A percentile compares a stretch with the other conserved stretches of the same genome.
phyloP scores from a whole-genome alignment of 2,888 invertebrate genomes.

The Invenusta paracnida region DNA sequence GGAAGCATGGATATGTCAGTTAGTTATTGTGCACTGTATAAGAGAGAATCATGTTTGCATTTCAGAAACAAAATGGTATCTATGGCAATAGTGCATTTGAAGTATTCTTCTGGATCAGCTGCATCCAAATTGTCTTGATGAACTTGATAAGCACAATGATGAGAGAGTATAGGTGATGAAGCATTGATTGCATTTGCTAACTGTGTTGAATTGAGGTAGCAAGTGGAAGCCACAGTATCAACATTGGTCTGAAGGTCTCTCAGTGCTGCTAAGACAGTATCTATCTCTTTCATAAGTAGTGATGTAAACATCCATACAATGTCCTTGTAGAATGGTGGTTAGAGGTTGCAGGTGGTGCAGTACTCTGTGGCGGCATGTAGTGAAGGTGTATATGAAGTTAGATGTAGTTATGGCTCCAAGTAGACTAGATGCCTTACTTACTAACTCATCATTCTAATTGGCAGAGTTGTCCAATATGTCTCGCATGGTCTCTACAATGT shows the following conservation, averaged over 20 bases:
- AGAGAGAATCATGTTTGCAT: not conserved
- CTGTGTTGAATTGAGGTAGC: not conserved
- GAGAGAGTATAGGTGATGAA: not conserved
- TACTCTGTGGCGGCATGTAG: not conserved
- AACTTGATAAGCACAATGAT: no score
- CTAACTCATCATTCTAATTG: not conserved
- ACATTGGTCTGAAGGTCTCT: not conserved
- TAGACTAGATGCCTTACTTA: not conserved
- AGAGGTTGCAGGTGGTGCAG: not conserved
- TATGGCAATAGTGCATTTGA: not conserved
- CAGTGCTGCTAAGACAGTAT: not conserved
- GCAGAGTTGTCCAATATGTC: not conserved
- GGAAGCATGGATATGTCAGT: not conserved
- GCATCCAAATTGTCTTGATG: not conserved
- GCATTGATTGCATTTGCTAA: not conserved
- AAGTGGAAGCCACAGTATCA: not conserved
- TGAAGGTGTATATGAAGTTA: conserved; percentile 6
- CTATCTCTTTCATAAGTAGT: no score
- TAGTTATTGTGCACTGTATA: not conserved
- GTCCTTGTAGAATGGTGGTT: not conserved
- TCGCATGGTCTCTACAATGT: not conserved
- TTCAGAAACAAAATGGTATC: not conserved
- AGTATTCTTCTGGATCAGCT: not conserved
- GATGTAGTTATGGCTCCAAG: not conserved
- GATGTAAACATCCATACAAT: not conserved